Evolutionary conservation across 2,113 vertebrate species (phyloP).

Genomic region (Carassius gibelio): DNA sequence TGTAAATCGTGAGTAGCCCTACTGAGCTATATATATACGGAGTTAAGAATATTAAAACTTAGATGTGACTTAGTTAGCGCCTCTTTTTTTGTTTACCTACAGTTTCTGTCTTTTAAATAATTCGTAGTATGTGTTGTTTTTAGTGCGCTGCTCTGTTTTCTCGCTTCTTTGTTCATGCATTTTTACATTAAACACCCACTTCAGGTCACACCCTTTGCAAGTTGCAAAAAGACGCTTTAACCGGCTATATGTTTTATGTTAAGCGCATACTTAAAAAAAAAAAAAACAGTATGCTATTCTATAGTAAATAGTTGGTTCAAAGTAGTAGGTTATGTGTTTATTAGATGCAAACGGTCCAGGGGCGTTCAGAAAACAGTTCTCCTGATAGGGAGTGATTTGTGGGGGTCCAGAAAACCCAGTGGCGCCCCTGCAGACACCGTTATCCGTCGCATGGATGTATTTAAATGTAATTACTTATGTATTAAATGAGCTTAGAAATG

Average conservation of each 20-base stretch:
- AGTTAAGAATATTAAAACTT: neutral
- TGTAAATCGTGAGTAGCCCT: constrained; percentile 4
- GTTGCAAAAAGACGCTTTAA: neutral
- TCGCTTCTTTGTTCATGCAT: neutral
- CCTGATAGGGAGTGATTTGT: neutral
- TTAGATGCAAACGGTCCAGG: neutral
- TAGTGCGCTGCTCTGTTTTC: neutral
- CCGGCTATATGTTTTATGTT: neutral
- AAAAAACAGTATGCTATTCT: neutral
- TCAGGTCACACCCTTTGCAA: neutral
- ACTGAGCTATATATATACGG: neutral
- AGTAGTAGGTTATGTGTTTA: neutral
- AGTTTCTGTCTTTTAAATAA: neutral
- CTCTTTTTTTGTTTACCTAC: neutral
- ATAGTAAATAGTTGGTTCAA: neutral
- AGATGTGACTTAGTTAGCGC: neutral
- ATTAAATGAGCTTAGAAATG: neutral
- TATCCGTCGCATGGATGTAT: no score
- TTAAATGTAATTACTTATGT: neutral
- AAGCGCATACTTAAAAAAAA: neutral
- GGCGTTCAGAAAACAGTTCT: no score
- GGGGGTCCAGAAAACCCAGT: no score
- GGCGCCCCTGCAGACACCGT: no score
- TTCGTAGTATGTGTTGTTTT: neutral
- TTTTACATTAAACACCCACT: neutral